Conservation (phyloP, 2,113 vertebrate genomes). For the Oceanites oceanicus region DNA sequence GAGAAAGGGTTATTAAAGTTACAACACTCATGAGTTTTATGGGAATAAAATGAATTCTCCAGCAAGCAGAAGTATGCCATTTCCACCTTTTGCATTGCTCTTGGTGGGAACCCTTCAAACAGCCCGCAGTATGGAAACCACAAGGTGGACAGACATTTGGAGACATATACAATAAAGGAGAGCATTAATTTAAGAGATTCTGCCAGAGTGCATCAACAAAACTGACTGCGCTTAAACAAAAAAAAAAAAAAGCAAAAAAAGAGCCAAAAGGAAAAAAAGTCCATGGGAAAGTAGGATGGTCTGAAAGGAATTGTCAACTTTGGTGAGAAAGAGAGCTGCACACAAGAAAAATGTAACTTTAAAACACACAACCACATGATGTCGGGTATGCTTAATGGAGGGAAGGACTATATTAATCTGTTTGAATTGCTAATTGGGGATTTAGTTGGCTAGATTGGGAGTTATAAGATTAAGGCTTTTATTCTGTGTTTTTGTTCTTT, state of each 20-base stretch:
- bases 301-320: conserved; percentile 46
- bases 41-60: not conserved
- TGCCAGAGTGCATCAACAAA: not conserved
- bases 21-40: not conserved
- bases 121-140: not conserved
- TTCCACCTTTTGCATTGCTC: not conserved
- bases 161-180: not conserved
- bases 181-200: conserved; percentile 3
- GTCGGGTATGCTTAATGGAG: conserved; percentile 14
- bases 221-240: not conserved
- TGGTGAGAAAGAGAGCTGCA: conserved; percentile 31
- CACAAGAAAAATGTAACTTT: conserved; percentile 34
- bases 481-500: conserved; percentile 63
- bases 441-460: conserved; percentile 45
- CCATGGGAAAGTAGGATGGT: conserved; percentile 6
- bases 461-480: conserved; percentile 61
- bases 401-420: conserved; percentile 45
- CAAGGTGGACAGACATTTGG: not conserved
- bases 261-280: not conserved
- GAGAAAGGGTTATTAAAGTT: not conserved
- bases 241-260: no score
- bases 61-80: not conserved
- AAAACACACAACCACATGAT: conserved; percentile 16
- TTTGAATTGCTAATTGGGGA: conserved; percentile 68
- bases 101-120: not conserved